Base-by-base conservation (phyloP, 2,888 invertebrate species). In the Nemurella pictetii region DNA sequence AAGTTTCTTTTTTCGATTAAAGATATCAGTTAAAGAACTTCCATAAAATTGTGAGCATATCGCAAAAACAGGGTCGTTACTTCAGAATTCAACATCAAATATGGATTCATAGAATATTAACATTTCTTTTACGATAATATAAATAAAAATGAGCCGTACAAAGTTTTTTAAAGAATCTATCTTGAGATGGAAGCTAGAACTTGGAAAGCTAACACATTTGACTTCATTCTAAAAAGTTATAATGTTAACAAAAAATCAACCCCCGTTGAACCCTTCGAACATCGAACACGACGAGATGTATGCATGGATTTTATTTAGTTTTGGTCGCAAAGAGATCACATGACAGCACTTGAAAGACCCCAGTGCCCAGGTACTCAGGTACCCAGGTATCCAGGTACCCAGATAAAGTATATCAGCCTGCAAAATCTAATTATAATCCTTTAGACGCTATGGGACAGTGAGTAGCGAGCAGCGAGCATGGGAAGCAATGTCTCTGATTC, bases 1-100 rank as follows among this genome's bases (percentile, higher is more conserved):
- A 75, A 75, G 75, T 75, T 75, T 75, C 75, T 27, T 2, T 26
- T 75, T 75, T 28, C 75, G 27, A 75, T 75, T 75, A 75, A 75
- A 75, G 26, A 9, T 20, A 26, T 75, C 75, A 28, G 75, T 75
- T 75, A 75, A 75, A 75, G 75, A 75, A 75, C 26, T 26, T 26
- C 75, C 12, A 75, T 75, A 75, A 27, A 75, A 75, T 27, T 28
- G 2, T 25, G 2, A 75, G 2, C 26, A 27, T 2, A 28, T 75
- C 75, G 26, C 26, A 75, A 27, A 75, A 75, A 75, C 28, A 27
- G 9, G 20, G 55, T 75, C 28, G 27, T 28, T 75, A 27, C 75
- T 28, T 26, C 75, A 12, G 26, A 75, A 9, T 75, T 75, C 9
- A 75, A 75, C 28, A 27, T 26, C 7, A 4, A 75, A 9, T 27